Base-by-base conservation (phyloP, 2,113 vertebrate species). In the Phasianus colchicus region DNA sequence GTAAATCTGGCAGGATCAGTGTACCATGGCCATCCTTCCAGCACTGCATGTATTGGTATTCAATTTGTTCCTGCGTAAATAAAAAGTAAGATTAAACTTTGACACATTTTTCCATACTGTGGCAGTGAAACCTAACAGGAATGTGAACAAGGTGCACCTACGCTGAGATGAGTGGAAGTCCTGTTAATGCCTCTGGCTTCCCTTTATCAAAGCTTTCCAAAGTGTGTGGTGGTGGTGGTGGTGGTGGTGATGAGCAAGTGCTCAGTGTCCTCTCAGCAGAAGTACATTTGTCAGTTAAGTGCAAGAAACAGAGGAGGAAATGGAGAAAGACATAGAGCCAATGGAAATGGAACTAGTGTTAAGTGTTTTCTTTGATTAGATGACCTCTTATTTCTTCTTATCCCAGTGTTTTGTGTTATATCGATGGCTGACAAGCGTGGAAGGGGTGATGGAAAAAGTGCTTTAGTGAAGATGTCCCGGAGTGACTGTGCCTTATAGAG, bases 251-350 rank as follows among this genome's bases (percentile, higher is more conserved):
- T 40, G 60, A 45, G 38, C 57, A 74, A 61, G 9, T 13, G 25
- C 17, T 84, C 20, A 13, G 0, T 55, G 40, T 13, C 11, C 8
- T 57, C 42, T 34, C 2, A 16, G 36, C 6, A 82, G 25, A 45
- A 13, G 9, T 15, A 34, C 3, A 0, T 27, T 83, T 79, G 75
- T 40, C 65, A 90, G 45, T 22, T 50, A 57, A 84, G 9, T 42
- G 21, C 21, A 71, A 52, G 83, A 32, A 83, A 17, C 0, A 16
- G 21, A 54, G 34, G 24, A 10, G 61, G 34, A 73, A 47, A 38
- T 11, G 10, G 25, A 47, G 63, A 65, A 30, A 0, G 14, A n/a
- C 30, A 24, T 9, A 0, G 40, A 64, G 14, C 7, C 24, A 1
- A 0, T 43, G 48, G 43, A 88, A 72, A 34, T n/a, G 13, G 54